These are phyloP conservation scores for Drosophila hamatofila DNA, from an alignment of 2,888 invertebrate genomes.

Conservation along the genomic window DNA sequence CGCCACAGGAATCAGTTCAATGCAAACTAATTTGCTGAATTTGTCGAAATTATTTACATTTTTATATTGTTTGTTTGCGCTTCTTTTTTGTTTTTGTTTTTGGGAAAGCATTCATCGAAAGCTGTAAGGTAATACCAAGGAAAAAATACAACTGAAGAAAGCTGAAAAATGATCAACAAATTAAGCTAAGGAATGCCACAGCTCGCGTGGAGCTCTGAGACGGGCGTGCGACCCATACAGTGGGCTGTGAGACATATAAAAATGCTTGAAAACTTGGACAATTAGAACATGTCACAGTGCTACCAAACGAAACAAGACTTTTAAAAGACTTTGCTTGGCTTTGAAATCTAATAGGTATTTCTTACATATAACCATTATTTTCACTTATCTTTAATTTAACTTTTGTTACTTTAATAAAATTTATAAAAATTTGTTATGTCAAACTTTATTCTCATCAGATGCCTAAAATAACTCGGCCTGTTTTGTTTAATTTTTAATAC, in stretches of 20 bases:
- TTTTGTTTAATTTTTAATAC: no score
- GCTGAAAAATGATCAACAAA: conserved; percentile 56
- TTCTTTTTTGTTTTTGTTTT: conserved; percentile 12
- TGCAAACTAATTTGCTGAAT: conserved; percentile 48
- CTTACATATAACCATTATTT: background rate
- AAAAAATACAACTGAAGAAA: conserved; percentile 38
- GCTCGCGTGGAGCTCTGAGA: conserved; percentile 35
- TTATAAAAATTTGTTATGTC: no score
- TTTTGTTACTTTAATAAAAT: no score
- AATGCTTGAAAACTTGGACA: background rate
- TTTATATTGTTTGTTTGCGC: conserved; percentile 9
- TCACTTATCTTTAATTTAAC: no score
- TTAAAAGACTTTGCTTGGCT: background rate
- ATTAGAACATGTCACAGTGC: conserved; percentile 2
- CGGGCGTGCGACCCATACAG: conserved; percentile 55
- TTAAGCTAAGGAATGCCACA: conserved; percentile 33
- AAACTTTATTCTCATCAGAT: no score
- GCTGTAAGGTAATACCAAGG: conserved; percentile 43
- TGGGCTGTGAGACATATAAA: conserved; percentile 27
- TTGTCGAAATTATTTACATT: conserved; percentile 29
- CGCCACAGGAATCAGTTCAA: conserved; percentile 61
- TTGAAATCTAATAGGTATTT: background rate
- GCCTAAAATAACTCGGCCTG: no score
- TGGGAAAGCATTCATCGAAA: conserved; percentile 38
- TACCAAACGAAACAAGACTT: background rate